Percentiles rank a stretch among this genome's conserved stretches.
These are phyloP conservation scores for Coelogynopora nodosa DNA, from an alignment of 2,888 invertebrate genomes.

Conservation along the genomic window DNA sequence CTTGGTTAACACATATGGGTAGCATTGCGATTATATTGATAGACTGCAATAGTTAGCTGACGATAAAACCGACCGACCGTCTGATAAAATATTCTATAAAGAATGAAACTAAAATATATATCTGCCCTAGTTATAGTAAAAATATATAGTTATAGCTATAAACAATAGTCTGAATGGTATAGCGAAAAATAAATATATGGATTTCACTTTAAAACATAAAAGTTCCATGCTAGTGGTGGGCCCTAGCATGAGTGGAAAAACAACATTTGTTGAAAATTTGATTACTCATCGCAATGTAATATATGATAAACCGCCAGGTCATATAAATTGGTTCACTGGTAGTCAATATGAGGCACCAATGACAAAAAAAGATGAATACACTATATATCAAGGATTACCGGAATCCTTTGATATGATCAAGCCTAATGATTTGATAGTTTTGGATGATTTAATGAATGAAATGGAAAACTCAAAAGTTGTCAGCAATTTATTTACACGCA, in stretches of 20 bases:
- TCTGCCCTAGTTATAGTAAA: too few species aligned
- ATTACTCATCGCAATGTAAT: background rate
- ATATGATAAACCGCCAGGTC: conserved; percentile 8
- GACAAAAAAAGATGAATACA: background rate
- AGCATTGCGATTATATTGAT: too few species aligned
- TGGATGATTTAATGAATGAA: conserved; percentile 25
- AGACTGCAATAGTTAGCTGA: background rate
- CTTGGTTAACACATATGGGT: background rate
- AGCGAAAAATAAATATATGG: background rate
- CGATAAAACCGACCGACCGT: background rate
- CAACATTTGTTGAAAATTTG: conserved; percentile 28
- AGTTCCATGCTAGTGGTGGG: background rate
- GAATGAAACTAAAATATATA: background rate
- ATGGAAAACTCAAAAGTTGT: background rate
- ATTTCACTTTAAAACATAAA: background rate
- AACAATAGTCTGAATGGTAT: background rate
- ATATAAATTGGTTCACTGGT: background rate
- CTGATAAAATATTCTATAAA: background rate
- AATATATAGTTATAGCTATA: background rate
- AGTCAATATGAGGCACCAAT: background rate
- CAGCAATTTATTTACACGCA: background rate
- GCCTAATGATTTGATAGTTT: background rate
- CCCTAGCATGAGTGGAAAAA: conserved; percentile 1
- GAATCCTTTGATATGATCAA: background rate
- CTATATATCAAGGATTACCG: background rate